Conservation (phyloP, 2,113 vertebrate genomes). For the Anhinga rufa region DNA sequence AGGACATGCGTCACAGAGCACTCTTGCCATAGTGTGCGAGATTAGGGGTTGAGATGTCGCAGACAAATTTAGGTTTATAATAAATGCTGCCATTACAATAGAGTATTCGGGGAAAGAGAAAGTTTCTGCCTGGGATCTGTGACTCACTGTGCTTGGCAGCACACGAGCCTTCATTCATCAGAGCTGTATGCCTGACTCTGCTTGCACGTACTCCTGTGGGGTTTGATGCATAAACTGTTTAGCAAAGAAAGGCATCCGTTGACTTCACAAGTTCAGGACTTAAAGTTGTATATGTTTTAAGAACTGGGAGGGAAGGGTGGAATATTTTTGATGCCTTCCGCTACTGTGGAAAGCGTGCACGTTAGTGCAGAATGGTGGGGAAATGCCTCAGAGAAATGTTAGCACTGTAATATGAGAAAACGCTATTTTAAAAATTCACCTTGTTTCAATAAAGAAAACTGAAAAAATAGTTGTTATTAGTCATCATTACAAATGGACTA, state of each 20-base stretch:
- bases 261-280: not conserved
- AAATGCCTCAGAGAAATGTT: not conserved
- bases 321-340: not conserved
- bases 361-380: not conserved
- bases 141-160: not conserved
- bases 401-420: not conserved
- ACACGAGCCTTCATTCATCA: not conserved
- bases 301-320: not conserved
- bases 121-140: not conserved
- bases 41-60: not conserved
- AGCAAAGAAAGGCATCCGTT: not conserved
- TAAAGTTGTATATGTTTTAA: not conserved
- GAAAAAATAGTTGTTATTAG: not conserved
- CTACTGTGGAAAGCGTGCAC: accelerated
- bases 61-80: not conserved
- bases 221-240: not conserved
- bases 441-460: not conserved
- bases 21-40: not conserved
- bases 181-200: not conserved
- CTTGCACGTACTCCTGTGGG: not conserved
- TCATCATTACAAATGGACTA: not conserved
- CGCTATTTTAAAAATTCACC: not conserved
- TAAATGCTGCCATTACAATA: not conserved
- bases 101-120: not conserved
- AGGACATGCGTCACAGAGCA: not conserved